A percentile compares a stretch with the other conserved stretches of the same genome.
These are phyloP conservation scores for Drosophila mimica DNA, from an alignment of 2,888 invertebrate genomes.

Conservation along the genomic window DNA sequence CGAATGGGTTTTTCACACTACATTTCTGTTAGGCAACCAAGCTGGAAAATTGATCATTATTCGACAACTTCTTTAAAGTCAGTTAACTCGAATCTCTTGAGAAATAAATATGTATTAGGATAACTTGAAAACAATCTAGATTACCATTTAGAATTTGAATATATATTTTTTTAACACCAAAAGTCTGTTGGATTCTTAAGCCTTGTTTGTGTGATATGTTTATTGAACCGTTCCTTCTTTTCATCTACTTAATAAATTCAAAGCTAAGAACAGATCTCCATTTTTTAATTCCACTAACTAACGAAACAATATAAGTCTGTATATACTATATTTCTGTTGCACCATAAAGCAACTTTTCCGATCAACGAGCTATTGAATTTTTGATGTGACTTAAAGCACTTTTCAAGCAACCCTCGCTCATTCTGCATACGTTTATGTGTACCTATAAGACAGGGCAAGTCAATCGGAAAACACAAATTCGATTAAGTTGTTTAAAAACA, in stretches of 20 bases:
- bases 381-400: neutral
- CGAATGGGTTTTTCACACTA: neutral
- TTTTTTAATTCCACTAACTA: neutral
- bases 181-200: neutral
- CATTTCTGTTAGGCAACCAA: neutral
- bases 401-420: slow-evolving; percentile 12
- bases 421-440: slow-evolving; percentile 4
- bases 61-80: neutral
- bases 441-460: slow-evolving; percentile 43
- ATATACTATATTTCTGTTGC: neutral
- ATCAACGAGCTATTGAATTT: neutral
- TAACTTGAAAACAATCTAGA: neutral
- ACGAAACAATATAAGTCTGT: neutral
- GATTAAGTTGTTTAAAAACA: slow-evolving; percentile 80
- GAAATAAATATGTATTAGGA: neutral
- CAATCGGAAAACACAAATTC: slow-evolving; percentile 77
- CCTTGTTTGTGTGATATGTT: neutral
- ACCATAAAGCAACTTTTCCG: neutral
- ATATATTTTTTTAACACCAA: neutral
- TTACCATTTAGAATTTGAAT: neutral
- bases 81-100: neutral
- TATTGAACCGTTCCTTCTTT: neutral
- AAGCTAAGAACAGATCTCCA: neutral
- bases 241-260: neutral
- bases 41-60: neutral